Percentiles rank a stretch among this genome's conserved stretches.
These are phyloP conservation scores for Rhabditoides inermis DNA, from an alignment of 2,888 invertebrate genomes.

Conservation along the genomic window DNA sequence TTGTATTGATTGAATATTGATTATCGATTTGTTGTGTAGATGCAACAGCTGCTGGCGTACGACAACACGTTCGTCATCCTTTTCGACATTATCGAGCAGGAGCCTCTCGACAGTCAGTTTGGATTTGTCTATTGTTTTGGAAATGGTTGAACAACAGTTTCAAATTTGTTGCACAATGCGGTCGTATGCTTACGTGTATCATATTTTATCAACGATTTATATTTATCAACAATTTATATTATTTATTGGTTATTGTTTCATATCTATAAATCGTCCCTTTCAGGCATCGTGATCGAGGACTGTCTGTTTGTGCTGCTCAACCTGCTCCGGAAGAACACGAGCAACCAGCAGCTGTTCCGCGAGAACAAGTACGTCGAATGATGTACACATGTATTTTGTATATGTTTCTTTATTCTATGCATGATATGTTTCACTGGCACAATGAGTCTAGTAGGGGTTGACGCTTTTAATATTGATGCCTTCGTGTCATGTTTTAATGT, in stretches of 20 bases:
- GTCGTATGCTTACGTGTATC: background rate
- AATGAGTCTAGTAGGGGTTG: no score
- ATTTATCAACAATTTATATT: no score
- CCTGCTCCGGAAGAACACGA: constrained; percentile 83
- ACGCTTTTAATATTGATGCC: no score
- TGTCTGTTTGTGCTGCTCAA: constrained; percentile 85
- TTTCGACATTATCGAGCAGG: constrained; percentile 81
- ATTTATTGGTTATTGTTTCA: no score
- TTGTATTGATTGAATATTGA: constrained; percentile 88
- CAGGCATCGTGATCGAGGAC: constrained; percentile 87
- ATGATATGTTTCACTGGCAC: no score
- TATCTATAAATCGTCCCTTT: constrained; percentile 8
- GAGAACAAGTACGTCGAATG: constrained; percentile 60
- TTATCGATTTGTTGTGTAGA: constrained; percentile 69
- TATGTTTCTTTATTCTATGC: no score
- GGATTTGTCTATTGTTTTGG: background rate
- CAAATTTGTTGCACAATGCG: background rate
- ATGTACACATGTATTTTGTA: no score
- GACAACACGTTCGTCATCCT: constrained; percentile 94
- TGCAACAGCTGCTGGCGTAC: constrained; percentile 92
- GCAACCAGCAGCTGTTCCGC: constrained; percentile 95
- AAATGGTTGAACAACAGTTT: constrained; percentile 62
- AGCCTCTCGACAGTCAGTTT: constrained; percentile 78
- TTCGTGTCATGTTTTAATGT: no score
- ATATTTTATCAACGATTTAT: background rate